Base-by-base conservation (phyloP, 2,113 vertebrate genomes). In the Elachura formosa region DNA sequence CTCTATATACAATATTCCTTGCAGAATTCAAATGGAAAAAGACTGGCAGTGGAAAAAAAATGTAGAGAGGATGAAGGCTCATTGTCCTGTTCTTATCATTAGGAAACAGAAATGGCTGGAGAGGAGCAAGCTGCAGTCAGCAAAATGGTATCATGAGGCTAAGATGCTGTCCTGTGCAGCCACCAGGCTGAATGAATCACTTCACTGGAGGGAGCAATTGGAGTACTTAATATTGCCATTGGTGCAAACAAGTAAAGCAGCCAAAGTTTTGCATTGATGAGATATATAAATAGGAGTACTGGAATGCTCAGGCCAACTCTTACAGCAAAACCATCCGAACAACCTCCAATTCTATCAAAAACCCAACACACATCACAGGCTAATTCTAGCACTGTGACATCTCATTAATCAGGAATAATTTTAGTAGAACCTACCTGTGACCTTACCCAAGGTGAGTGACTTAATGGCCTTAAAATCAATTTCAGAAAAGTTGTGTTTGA, bases 381-480 rank as follows among this genome's bases (percentile, higher is more conserved):
- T 77, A 67, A 89, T 46, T 82, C 26, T 54, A 87, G 45, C n/a
- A 51, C 24, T n/a, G 11, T 29, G 66, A 73, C 13, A 49, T 93
- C 28, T 45, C n/a, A 92, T 3, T 2, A 77, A 66, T 72, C 26
- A 63, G 38, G 31, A 80, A 67, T 73, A 67, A 43, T 90, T 90
- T 95, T 36, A 66, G 48, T 10, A 48, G 41, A 74, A 78, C 98
- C 97, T 98, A 99, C 99, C 98, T 97, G 98, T 96, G 96, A 99
- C 97, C 98, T 99, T 99, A 94, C 99, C 99, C 96, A 99, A 96
- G 76, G 98, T 99, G 89, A 99, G 97, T 38, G 99, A 99, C 94
- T 98, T 98, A 96, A 98, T 97, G 62, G 98, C 97, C 96, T 98
- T 99, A 96, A 99, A 98, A 89, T 99, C 98, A 20, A 95, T 97